phyloP scores from a whole-genome alignment of 2,113 vertebrate species.

The Callorhinus ursinus region DNA sequence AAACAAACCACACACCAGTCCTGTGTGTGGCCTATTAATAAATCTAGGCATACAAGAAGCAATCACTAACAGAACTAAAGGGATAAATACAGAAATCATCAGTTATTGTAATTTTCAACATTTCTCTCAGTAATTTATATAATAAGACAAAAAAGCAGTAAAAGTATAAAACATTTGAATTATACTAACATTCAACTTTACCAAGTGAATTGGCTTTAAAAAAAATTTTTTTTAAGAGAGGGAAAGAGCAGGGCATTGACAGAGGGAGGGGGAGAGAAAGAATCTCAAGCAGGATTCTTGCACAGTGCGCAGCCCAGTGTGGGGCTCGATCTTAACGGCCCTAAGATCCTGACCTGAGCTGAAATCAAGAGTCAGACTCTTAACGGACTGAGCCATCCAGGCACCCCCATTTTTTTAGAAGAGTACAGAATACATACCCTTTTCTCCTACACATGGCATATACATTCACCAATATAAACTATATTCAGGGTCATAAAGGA shows the following conservation, averaged over 20 bases:
- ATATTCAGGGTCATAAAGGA: not conserved
- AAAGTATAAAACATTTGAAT: constrained; percentile 6
- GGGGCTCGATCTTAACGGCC: not conserved
- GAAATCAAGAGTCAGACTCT: not conserved
- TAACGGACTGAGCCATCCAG: not conserved
- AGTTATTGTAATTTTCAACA: not conserved
- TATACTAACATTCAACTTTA: not conserved
- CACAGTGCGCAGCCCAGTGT: not conserved
- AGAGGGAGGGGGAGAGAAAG: not conserved
- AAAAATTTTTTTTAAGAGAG: not conserved
- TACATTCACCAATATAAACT: not conserved
- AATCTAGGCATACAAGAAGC: not conserved
- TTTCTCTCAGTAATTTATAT: not conserved
- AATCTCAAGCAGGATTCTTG: not conserved
- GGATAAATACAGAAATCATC: not conserved
- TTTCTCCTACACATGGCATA: not conserved
- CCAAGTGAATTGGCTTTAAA: not conserved
- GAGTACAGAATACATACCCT: not conserved
- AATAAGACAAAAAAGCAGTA: not conserved
- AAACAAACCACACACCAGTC: not conserved
- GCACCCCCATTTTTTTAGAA: not conserved
- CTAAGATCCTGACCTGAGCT: not conserved
- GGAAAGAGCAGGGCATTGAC: not conserved
- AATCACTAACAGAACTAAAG: not conserved
- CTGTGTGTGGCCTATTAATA: not conserved